A percentile compares a stretch with the other conserved stretches of the same genome.
Evolutionary conservation across 1,140 invertebrate genomes (phyloP).

Genomic region (Lepidostoma basale): DNA sequence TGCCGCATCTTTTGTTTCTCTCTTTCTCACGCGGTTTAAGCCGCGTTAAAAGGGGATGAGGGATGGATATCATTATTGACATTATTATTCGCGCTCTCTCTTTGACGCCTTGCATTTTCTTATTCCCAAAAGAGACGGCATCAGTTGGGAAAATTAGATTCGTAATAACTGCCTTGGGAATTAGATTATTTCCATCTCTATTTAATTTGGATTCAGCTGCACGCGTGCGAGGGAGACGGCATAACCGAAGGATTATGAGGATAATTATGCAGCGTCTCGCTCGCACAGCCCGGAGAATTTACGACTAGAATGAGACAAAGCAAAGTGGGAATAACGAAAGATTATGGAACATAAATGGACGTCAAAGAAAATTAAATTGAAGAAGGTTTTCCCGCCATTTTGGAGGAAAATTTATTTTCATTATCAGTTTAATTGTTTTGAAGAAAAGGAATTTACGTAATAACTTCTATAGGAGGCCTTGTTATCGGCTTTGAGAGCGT

Average conservation of each 20-base stretch:
- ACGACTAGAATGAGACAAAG: constrained; percentile 14
- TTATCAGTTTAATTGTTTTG: constrained; percentile 29
- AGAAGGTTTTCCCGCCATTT: constrained; percentile 13
- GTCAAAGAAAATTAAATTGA: constrained; percentile 41
- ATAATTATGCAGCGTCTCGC: constrained; percentile 40
- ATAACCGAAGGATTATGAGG: constrained; percentile 42
- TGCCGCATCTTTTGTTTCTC: constrained; percentile 15
- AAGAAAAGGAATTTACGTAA: constrained; percentile 9
- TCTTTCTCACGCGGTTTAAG: background rate
- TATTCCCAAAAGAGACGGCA: background rate
- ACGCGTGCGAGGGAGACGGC: constrained; percentile 28
- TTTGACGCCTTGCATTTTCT: background rate
- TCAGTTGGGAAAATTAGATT: constrained; percentile 20
- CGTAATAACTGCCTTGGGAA: constrained; percentile 35
- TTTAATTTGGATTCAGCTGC: constrained; percentile 16
- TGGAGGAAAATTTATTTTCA: constrained; percentile 33
- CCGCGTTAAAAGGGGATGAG: background rate
- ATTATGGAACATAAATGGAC: constrained; percentile 40
- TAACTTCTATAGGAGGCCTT: background rate
- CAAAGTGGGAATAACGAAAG: constrained; percentile 20
- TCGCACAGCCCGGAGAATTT: background rate
- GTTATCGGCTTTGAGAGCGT: background rate
- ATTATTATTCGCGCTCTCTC: constrained; percentile 18
- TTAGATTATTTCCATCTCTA: constrained; percentile 35
- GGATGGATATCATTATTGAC: constrained; percentile 26